phyloP scores from a whole-genome alignment of 1,140 invertebrate species.

The Diabrotica undecimpunctata region DNA sequence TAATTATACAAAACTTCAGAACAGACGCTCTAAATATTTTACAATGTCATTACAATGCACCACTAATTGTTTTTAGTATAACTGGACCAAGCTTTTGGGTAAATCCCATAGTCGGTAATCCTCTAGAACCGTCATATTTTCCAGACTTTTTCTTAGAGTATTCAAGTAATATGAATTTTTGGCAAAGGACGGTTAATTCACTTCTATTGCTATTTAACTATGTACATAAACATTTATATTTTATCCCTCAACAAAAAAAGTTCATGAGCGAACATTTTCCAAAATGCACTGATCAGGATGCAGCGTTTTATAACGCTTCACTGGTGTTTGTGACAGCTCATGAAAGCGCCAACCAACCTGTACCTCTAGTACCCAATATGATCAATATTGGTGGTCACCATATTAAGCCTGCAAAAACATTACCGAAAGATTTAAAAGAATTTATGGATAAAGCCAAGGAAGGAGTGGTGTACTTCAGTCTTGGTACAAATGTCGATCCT shows the following conservation, averaged over 20 bases:
- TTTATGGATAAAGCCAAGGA: constrained; percentile 48
- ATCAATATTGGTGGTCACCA: constrained; percentile 50
- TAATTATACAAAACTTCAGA: constrained; percentile 48
- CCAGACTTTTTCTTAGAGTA: constrained; percentile 38
- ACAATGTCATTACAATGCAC: constrained; percentile 46
- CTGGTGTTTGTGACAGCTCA: constrained; percentile 44
- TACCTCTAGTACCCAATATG: constrained; percentile 47
- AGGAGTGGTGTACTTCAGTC: constrained; percentile 54
- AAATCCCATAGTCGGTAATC: constrained; percentile 42
- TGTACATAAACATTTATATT: constrained; percentile 28
- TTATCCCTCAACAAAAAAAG: constrained; percentile 39
- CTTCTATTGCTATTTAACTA: constrained; percentile 18
- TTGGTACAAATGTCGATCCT: constrained; percentile 58
- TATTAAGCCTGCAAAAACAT: constrained; percentile 41
- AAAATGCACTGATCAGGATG: constrained; percentile 47
- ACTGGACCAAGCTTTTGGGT: constrained; percentile 30
- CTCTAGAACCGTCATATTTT: constrained; percentile 43
- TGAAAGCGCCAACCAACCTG: constrained; percentile 31
- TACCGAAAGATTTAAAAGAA: constrained; percentile 49
- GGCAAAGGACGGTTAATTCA: constrained; percentile 46
- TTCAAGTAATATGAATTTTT: constrained; percentile 46
- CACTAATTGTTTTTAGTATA: constrained; percentile 44
- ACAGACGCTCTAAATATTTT: constrained; percentile 47
- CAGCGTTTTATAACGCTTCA: constrained; percentile 50
- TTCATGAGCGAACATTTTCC: constrained; percentile 44